Base-by-base conservation (phyloP, 2,888 invertebrate species). In the Coelinius sp. region DNA sequence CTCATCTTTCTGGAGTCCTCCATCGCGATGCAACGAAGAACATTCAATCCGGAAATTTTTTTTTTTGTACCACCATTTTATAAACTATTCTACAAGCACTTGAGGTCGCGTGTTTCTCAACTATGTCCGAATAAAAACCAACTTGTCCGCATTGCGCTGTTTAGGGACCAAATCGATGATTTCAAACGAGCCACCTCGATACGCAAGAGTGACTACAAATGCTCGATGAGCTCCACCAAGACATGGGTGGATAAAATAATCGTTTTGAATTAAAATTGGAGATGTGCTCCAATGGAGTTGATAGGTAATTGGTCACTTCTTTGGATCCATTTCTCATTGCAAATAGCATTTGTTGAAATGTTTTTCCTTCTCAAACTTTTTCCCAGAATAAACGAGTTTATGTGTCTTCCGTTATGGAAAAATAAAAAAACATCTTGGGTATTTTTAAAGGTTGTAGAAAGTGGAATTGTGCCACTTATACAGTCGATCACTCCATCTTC, bases 161-260 rank as follows among this genome's bases (percentile, higher is more conserved):
- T 38, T 38, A 66, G 35, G 7, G 24, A 25, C 7, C 44, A 69
- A 69, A 69, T 69, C 69, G 49, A 69, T 56, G 64, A 35, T 49
- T 20, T 64, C 41, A 22, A 41, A 41, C 12, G 52, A 70, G 49
- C 24, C 70, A 67, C 56, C 49, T 56, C 70, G 75, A 77, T 74
- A 69, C 66, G 70, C 75, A 69, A 71, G 74, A 69, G 41, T 73
- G 71, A 69, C 56, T 69, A 68, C 46, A 68, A 22, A 20, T 64
- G 41, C 53, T 66, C 14, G 22, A 59, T 66, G 66, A 66, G 71
- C 46, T 44, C 25, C 5, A 38, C 46, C n/a, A 38, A 71, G 41
- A 17, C 27, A 52, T 72, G 71, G 71, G 63, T 71, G 67, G 25
- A 35, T 62, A 72, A 53, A 59, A 63, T 63, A 71, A 71, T 72